A percentile compares a stretch with the other conserved stretches of the same genome.
Evolutionary conservation across 30 jellyfish, hydroid and myxozoan species (phyloP).

Genomic region (Pelagia noctiluca): DNA sequence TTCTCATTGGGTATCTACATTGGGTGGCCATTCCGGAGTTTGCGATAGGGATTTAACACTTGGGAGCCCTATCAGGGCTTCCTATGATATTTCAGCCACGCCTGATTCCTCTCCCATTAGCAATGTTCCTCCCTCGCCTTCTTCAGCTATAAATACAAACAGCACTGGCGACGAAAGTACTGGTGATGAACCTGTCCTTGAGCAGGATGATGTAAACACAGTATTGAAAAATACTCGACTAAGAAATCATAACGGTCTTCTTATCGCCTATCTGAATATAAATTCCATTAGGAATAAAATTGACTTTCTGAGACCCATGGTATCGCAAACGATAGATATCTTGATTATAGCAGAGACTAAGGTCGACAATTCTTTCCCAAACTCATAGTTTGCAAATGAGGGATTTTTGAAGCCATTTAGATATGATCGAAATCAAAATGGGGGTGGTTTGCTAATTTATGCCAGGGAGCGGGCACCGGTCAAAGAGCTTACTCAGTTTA

Average conservation of each 20-base stretch:
- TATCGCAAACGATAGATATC: conserved; percentile 5
- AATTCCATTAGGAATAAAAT: too few species aligned
- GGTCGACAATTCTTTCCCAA: conserved; percentile 34
- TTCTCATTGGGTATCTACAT: neutral
- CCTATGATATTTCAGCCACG: too few species aligned
- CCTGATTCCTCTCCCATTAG: too few species aligned
- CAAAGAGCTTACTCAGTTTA: conserved; percentile 16
- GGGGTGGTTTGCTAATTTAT: conserved; percentile 54
- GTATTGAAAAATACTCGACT: neutral
- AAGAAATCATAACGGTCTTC: too few species aligned
- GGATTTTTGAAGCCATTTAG: too few species aligned
- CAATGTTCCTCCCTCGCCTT: conserved; percentile 2
- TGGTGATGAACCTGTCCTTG: conserved; percentile 8
- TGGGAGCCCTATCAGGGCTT: too few species aligned
- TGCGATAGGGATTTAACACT: neutral
- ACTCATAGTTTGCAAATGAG: conserved; percentile 8
- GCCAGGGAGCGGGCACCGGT: conserved; percentile 42
- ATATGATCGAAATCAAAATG: conserved; percentile 34
- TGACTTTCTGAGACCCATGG: conserved; percentile 9
- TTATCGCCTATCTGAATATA: too few species aligned
- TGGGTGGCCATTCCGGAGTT: conserved; percentile 2
- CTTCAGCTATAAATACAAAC: too few species aligned
- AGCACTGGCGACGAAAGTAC: conserved; percentile 4
- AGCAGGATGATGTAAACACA: neutral
- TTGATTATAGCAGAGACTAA: conserved; percentile 32